Evolutionary conservation across 2,797 vertebrate species (phyloP).

Genomic region (Diplodus sargus): DNA sequence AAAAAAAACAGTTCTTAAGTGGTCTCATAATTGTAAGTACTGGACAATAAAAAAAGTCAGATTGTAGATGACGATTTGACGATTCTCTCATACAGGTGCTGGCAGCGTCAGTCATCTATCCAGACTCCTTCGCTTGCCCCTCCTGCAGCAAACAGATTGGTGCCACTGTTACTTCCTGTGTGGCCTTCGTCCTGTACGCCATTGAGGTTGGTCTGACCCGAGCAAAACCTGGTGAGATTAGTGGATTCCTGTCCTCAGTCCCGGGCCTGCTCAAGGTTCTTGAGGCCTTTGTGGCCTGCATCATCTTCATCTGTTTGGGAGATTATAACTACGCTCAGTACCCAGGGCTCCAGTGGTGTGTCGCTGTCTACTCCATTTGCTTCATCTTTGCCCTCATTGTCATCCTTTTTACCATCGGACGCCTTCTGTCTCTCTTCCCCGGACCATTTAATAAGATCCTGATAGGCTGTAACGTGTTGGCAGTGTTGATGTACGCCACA

Average conservation of each 20-base stretch:
- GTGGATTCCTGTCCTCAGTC: conserved; percentile 88
- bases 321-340: accelerated
- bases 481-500: conserved; percentile 88
- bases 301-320: conserved; percentile 87
- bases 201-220: conserved; percentile 86
- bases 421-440: conserved; percentile 82
- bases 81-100: conserved; percentile 76
- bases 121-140: conserved; percentile 61
- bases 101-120: conserved; percentile 87
- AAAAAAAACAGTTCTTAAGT: background rate
- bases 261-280: conserved; percentile 92
- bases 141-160: conserved; percentile 63
- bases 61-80: background rate
- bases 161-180: conserved; percentile 82
- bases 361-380: conserved; percentile 89
- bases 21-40: background rate
- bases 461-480: conserved; percentile 84
- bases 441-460: conserved; percentile 84
- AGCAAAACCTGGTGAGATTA: conserved; percentile 86
- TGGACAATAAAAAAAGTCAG: background rate
- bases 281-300: conserved; percentile 89
- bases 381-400: conserved; percentile 87
- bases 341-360: conserved; percentile 85
- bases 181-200: conserved; percentile 86
- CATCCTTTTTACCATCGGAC: conserved; percentile 86